Evolutionary conservation across 2,797 vertebrate species (phyloP).

Genomic region (Carduelis carduelis): DNA sequence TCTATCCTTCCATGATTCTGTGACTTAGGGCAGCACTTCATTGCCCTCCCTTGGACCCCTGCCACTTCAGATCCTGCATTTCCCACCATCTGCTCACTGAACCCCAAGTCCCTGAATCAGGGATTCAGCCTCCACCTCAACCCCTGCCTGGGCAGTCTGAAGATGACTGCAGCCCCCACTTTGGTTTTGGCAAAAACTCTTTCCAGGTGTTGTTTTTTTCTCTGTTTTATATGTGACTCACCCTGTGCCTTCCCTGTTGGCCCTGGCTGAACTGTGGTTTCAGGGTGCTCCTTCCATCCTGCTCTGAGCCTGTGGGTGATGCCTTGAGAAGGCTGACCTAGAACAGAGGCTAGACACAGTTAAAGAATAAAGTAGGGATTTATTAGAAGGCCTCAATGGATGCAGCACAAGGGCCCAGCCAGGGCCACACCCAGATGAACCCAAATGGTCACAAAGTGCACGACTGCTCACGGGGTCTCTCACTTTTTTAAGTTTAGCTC

Average conservation of each 20-base stretch:
- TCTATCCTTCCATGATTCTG: not conserved
- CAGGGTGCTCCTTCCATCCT: not conserved
- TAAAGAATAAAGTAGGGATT: not conserved
- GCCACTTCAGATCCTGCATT: not conserved
- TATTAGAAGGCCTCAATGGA: not conserved
- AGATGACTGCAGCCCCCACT: not conserved
- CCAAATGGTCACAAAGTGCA: not conserved
- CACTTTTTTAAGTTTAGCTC: not conserved
- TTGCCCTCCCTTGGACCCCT: not conserved
- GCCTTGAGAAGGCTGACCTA: not conserved
- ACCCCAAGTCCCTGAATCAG: not conserved
- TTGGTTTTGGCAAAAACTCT: not conserved
- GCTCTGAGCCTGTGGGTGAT: not conserved
- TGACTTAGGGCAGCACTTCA: not conserved
- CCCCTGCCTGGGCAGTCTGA: not conserved
- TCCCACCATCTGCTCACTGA: not conserved
- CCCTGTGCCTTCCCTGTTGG: fast-evolving
- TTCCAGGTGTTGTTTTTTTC: not conserved
- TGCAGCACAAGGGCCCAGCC: not conserved
- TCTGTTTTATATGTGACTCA: not conserved
- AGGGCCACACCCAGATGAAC: not conserved
- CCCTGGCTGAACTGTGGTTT: fast-evolving
- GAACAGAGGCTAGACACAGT: not conserved
- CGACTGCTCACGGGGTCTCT: fast-evolving
- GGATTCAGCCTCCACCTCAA: not conserved